phyloP scores from a whole-genome alignment of 2,888 invertebrate species.

The Cephus rjabovi region DNA sequence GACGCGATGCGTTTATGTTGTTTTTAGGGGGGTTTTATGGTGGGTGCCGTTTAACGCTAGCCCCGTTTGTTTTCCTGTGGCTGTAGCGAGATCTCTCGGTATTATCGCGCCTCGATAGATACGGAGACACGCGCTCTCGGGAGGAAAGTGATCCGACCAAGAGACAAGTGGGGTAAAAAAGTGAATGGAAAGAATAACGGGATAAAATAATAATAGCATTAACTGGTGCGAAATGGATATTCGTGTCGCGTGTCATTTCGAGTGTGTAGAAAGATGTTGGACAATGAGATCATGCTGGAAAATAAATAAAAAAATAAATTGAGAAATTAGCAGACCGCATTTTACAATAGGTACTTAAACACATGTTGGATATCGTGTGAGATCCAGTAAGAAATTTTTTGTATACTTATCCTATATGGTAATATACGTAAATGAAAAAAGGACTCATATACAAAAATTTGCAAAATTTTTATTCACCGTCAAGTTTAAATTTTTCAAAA shows the following conservation, averaged over 20 bases:
- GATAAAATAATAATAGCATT: slow-evolving; percentile 45
- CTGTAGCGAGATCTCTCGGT: background rate
- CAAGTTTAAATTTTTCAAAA: too few species aligned
- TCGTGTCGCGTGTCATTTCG: slow-evolving; percentile 43
- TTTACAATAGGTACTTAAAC: background rate
- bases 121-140: background rate
- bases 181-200: slow-evolving; percentile 31
- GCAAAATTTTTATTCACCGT: too few species aligned
- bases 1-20: slow-evolving; percentile 28
- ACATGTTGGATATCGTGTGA: background rate
- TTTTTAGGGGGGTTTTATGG: slow-evolving; percentile 18
- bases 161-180: background rate
- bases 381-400: background rate
- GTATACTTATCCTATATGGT: background rate
- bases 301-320: background rate
- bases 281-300: background rate
- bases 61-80: background rate
- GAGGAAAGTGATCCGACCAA: background rate
- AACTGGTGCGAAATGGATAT: background rate
- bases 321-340: background rate
- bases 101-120: background rate
- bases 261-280: slow-evolving; percentile 28
- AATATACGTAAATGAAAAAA: background rate
- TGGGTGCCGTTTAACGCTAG: background rate
- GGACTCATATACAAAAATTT: too few species aligned